Conservation (phyloP, 2,888 invertebrate genomes). For the Artemia sinica region DNA sequence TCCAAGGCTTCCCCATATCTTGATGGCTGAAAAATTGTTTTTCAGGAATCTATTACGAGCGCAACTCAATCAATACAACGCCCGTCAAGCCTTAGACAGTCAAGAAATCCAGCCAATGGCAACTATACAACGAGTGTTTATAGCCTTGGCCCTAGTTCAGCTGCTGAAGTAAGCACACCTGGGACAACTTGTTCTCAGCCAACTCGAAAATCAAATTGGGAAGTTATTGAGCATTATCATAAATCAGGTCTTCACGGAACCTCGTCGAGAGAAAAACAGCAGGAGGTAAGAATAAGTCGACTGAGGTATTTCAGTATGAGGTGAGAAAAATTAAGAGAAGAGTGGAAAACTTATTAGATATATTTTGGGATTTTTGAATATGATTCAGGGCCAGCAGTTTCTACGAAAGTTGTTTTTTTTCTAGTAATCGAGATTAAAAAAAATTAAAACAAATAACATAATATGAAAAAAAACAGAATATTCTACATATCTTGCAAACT, state of each 20-base stretch:
- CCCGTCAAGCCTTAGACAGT: background rate
- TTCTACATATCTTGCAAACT: no score
- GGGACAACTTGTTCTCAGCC: slow-evolving; percentile 9
- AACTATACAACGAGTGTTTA: slow-evolving; percentile 4
- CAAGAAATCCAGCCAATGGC: background rate
- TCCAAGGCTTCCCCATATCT: no score
- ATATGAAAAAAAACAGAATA: no score
- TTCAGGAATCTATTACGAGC: slow-evolving; percentile 3
- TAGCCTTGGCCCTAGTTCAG: slow-evolving; percentile 4
- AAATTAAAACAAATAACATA: no score
- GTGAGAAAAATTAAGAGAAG: no score
- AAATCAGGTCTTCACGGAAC: slow-evolving; percentile 34
- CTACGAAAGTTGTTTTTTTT: no score
- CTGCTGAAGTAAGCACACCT: background rate
- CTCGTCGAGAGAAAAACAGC: slow-evolving; percentile 20
- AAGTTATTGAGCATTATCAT: slow-evolving; percentile 71
- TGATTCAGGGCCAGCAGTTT: no score
- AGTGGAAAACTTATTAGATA: no score
- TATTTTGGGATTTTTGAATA: no score
- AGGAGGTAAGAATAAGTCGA: background rate
- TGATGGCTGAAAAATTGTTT: background rate
- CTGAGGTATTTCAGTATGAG: no score
- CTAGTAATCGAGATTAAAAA: no score
- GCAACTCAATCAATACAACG: slow-evolving; percentile 2
- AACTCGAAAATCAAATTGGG: slow-evolving; percentile 67